Evolutionary conservation across 2,888 invertebrate genomes (phyloP), one percentile per base, ranked within the genome.

Genomic region (Axea sp.): DNA sequence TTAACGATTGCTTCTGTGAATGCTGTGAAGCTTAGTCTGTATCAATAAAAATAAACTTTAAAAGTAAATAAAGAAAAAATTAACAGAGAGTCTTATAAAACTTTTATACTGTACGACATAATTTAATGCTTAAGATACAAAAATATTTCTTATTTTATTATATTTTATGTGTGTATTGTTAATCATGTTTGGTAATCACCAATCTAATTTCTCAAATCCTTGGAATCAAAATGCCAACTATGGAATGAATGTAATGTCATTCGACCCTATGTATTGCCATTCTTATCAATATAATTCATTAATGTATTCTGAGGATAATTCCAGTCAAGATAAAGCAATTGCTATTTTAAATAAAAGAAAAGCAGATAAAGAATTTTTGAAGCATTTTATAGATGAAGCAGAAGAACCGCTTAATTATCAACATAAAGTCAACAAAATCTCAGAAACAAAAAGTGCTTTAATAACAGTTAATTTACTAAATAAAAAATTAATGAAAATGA

Each of bases 401-500:
- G 9, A 31, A 6, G 26, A 43, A 31, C 28, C 7, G 5, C 28
- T 6, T 22, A 75, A 8, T 47, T 31, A 14, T 14, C 17, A 28
- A 41, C 43, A 37, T 15, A 57, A 76, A 33, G 28, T 33, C 47
- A 60, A 86, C 15, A 85, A 86, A 47, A 88, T 90, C 37, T 83
- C 85, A 28, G 80, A 84, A 5, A 84, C 88, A 0, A 89, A 86
- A 78, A 79, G 79, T 49, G 77, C 84, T 55, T 86, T 78, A 78
- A 78, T 75, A 77, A 83, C 78, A 74, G 85, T 78, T 69, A 88
- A 22, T 51, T 81, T 62, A 68, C 88, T 79, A 76, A 88, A 80
- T 72, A 84, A 79, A 78, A 85, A 81, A 57, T 77, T 91, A 1
- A 84, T 86, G 59, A 77, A 80, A 55, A 79, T 88, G 11, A 89